These are phyloP conservation scores for Augochlorella aurata DNA, from an alignment of 2,888 invertebrate species.

Conservation along the genomic window DNA sequence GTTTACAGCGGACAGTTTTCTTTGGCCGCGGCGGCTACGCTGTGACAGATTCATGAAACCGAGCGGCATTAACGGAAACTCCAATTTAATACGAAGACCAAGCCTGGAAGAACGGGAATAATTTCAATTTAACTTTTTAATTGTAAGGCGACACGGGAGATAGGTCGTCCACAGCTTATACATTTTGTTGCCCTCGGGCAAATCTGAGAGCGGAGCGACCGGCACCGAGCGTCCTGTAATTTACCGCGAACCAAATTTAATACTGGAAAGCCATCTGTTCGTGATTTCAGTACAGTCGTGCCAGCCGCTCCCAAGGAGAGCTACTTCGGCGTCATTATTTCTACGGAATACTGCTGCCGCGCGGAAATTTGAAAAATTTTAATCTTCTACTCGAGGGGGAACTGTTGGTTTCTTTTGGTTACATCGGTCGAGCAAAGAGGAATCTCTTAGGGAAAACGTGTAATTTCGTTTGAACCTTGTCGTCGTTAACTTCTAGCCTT, in stretches of 20 bases:
- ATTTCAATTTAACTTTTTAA: constrained; percentile 71
- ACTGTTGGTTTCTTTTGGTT: background rate
- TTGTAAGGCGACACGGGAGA: constrained; percentile 65
- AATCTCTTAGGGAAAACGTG: background rate
- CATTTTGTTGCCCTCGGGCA: constrained; percentile 54
- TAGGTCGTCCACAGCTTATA: constrained; percentile 54
- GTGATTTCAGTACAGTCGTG: constrained; percentile 49
- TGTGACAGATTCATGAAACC: constrained; percentile 29
- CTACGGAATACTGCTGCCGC: background rate
- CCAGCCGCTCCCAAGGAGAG: constrained; percentile 10
- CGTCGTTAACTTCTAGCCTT: background rate
- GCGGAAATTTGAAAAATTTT: constrained; percentile 49
- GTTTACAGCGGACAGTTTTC: constrained; percentile 6
- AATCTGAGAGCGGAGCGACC: constrained; percentile 23
- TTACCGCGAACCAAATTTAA: constrained; percentile 66
- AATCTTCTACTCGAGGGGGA: constrained; percentile 23
- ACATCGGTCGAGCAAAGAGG: background rate
- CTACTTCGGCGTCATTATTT: constrained; percentile 29
- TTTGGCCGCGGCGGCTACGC: background rate
- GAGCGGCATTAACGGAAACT: constrained; percentile 55
- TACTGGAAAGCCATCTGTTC: constrained; percentile 62
- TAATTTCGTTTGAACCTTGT: background rate
- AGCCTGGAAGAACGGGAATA: constrained; percentile 47
- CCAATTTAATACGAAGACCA: constrained; percentile 54
- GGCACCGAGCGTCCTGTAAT: constrained; percentile 54